These are phyloP conservation scores for Panonychus citri DNA, from an alignment of 1,140 invertebrate species.

Conservation along the genomic window DNA sequence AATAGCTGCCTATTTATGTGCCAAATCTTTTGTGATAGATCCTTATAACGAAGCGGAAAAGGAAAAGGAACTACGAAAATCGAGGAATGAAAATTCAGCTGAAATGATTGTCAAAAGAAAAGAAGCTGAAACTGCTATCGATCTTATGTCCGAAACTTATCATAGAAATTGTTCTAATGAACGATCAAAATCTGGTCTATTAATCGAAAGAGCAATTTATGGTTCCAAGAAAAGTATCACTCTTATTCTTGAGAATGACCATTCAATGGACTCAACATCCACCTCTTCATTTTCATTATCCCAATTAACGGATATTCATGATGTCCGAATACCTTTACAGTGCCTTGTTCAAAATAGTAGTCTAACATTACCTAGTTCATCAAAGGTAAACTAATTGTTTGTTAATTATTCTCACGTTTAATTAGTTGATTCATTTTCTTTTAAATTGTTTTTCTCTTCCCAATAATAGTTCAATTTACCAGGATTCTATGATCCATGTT, in stretches of 20 bases:
- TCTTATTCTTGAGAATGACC: background rate
- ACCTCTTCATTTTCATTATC: too few relatives aligned
- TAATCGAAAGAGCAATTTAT: conserved; percentile 62
- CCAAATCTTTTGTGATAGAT: conserved; percentile 65
- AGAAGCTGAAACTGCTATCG: conserved; percentile 58
- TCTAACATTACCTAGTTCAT: conserved; percentile 53
- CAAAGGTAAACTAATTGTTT: conserved; percentile 43
- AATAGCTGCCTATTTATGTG: conserved; percentile 44
- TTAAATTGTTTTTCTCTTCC: conserved; percentile 3
- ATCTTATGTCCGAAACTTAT: conserved; percentile 60
- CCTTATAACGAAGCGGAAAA: conserved; percentile 54
- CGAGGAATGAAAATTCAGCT: conserved; percentile 23
- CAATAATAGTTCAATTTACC: conserved; percentile 61
- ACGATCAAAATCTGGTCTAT: conserved; percentile 41
- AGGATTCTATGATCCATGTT: conserved; percentile 87
- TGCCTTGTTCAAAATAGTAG: conserved; percentile 75
- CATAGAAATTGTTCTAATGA: conserved; percentile 48
- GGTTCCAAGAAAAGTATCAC: conserved; percentile 16
- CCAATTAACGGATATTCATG: conserved; percentile 38
- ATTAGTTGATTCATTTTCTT: background rate
- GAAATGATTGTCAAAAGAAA: conserved; percentile 49
- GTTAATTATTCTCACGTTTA: background rate
- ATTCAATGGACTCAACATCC: background rate
- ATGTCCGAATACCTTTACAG: conserved; percentile 78
- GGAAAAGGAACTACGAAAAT: conserved; percentile 28